Evolutionary conservation across 2,888 invertebrate species (phyloP).

Genomic region (Pemphredon lugubris): DNA sequence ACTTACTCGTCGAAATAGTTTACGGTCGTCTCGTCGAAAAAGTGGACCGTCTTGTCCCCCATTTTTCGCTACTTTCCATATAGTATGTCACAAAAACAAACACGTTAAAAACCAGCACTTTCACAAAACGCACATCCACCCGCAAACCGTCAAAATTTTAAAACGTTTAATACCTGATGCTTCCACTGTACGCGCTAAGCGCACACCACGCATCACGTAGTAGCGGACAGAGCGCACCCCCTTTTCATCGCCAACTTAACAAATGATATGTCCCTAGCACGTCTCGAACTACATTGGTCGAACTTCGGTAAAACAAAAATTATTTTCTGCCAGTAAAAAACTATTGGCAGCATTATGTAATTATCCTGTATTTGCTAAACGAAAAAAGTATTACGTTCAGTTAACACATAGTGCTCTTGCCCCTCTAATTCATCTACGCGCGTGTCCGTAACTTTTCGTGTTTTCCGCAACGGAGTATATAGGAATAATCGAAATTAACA

Average conservation of each 20-base stretch:
- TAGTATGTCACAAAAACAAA: constrained; percentile 28
- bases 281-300: background rate
- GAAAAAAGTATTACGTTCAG: constrained; percentile 13
- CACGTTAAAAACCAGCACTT: constrained; percentile 29
- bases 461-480: background rate
- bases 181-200: constrained; percentile 38
- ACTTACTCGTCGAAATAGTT: constrained; percentile 74
- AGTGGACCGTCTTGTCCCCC: no score
- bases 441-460: background rate
- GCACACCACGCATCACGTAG: background rate
- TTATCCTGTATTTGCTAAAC: background rate
- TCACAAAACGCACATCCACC: constrained; percentile 5
- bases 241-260: no score
- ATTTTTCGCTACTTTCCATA: constrained; percentile 52
- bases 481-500: background rate
- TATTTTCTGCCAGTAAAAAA: constrained; percentile 9
- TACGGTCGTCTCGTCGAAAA: constrained; percentile 71
- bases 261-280: constrained; percentile 24
- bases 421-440: background rate
- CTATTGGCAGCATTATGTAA: constrained; percentile 27
- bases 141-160: constrained; percentile 64
- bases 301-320: no score
- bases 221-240: no score
- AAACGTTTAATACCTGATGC: constrained; percentile 24
- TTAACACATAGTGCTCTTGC: background rate